These are phyloP conservation scores for Alethe castanea DNA, from an alignment of 2,113 vertebrate genomes.

Conservation along the genomic window DNA sequence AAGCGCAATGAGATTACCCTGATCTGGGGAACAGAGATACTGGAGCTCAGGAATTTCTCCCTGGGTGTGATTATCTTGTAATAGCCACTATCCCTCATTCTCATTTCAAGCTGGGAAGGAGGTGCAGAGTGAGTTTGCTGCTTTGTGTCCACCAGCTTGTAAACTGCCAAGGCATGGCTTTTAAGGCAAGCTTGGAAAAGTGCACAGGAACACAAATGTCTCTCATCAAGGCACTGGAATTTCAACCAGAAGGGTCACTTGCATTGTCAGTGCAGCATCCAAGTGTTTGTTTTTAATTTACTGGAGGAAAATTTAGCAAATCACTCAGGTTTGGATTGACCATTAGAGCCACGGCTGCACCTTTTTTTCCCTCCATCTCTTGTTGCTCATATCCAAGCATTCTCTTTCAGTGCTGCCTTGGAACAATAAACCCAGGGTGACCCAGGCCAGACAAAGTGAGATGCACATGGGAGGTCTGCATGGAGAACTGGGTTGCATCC, in stretches of 20 bases:
- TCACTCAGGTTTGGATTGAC: neutral
- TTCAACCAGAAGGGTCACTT: neutral
- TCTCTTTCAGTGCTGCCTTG: neutral
- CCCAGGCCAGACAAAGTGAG: neutral
- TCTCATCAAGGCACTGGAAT: neutral
- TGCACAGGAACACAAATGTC: neutral
- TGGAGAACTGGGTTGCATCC: rapidly evolving
- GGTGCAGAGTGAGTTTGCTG: neutral
- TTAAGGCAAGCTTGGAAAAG: neutral
- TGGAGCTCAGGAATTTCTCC: neutral
- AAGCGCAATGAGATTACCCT: neutral
- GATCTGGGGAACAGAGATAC: neutral
- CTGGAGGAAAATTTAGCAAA: neutral
- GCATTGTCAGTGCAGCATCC: rapidly evolving
- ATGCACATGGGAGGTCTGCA: neutral
- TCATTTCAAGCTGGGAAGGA: neutral
- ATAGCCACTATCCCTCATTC: neutral
- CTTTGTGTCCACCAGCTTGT: neutral
- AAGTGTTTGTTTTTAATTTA: neutral
- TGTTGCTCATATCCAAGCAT: neutral
- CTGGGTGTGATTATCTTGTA: neutral
- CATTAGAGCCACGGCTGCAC: neutral
- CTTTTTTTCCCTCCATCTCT: neutral
- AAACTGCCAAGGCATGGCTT: neutral
- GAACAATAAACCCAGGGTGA: neutral